These are phyloP conservation scores for Luidia sarsii DNA, from an alignment of 53 echinoderm and acorn worm species.

Conservation along the genomic window DNA sequence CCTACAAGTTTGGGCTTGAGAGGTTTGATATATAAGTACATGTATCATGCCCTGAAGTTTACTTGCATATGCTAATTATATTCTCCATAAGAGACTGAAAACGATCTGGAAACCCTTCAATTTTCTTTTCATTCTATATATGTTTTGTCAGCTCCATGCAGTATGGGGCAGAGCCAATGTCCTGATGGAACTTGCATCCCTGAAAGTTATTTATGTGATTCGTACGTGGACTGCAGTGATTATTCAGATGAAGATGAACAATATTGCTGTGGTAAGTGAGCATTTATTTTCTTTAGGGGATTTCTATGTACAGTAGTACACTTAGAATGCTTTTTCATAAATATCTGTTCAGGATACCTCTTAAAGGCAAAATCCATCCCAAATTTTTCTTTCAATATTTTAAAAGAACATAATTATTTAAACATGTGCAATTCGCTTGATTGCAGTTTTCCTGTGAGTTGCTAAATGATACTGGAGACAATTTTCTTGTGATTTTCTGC, in stretches of 20 bases:
- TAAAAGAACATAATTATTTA: background rate
- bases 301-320: background rate
- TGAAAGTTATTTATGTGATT: background rate
- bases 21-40: no score
- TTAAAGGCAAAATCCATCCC: background rate
- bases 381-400: background rate
- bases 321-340: background rate
- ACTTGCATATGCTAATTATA: no score
- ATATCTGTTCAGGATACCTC: background rate
- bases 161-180: background rate
- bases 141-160: background rate
- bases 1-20: no score
- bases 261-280: slow-evolving; percentile 4
- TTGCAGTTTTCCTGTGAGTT: background rate
- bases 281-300: background rate
- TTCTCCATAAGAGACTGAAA: no score
- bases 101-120: no score
- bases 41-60: no score
- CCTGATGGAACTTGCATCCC: background rate
- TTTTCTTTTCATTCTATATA: no score
- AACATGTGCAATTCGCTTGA: background rate
- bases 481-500: no score
- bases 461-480: no score
- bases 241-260: background rate
- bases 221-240: background rate